A percentile compares a stretch with the other conserved stretches of the same genome.
These are phyloP conservation scores for Tupaia tana DNA, from an alignment of 2,113 vertebrate genomes.

Conservation along the genomic window DNA sequence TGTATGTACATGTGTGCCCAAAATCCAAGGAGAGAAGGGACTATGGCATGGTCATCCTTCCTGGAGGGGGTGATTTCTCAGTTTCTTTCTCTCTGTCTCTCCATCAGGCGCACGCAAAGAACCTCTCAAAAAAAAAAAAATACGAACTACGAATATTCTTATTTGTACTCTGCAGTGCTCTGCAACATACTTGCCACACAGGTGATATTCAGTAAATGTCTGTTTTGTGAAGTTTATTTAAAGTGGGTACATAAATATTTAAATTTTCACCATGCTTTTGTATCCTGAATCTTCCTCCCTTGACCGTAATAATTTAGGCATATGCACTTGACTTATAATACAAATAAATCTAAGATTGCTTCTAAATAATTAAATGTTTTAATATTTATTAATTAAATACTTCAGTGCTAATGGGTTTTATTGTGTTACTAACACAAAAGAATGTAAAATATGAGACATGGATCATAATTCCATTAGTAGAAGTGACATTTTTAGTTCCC, in stretches of 20 bases:
- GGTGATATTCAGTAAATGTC: background rate
- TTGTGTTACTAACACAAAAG: constrained; percentile 77
- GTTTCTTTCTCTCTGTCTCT: too few relatives aligned
- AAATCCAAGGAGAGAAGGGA: too few relatives aligned
- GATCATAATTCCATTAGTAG: constrained; percentile 66
- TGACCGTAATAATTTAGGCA: constrained; percentile 10
- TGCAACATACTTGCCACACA: background rate
- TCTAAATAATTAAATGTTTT: constrained; percentile 34
- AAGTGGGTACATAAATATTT: background rate
- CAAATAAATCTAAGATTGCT: constrained; percentile 4
- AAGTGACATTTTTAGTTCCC: constrained; percentile 76
- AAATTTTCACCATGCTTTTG: background rate
- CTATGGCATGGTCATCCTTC: too few relatives aligned
- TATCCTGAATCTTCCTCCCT: background rate
- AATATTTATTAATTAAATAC: constrained; percentile 67
- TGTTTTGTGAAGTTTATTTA: background rate
- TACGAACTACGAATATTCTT: background rate
- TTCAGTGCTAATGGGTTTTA: constrained; percentile 60
- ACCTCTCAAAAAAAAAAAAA: background rate
- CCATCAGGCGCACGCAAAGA: too few relatives aligned
- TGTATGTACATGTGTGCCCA: too few relatives aligned
- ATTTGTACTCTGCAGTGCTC: background rate
- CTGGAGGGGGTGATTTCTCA: too few relatives aligned
- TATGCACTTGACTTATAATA: background rate
- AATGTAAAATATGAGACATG: constrained; percentile 73